These are phyloP conservation scores for Dolichopus griseipennis DNA, from an alignment of 2,888 invertebrate species.

Conservation along the genomic window DNA sequence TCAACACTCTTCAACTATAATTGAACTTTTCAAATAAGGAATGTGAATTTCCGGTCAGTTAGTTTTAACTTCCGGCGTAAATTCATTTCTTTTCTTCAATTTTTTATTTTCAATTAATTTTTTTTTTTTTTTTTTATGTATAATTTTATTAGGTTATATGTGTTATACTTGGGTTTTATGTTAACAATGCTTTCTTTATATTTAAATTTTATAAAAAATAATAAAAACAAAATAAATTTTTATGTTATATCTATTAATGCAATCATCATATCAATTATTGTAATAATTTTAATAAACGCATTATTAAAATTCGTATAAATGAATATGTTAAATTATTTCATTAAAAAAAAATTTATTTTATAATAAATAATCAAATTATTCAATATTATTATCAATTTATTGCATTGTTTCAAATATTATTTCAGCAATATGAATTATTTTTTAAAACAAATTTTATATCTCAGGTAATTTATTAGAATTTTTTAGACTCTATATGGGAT, in stretches of 20 bases:
- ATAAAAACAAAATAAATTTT: no score
- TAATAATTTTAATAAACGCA: not conserved
- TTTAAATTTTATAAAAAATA: not conserved
- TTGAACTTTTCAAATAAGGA: slow-evolving; percentile 7
- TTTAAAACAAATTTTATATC: no score
- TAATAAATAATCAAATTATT: no score
- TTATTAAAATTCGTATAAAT: not conserved
- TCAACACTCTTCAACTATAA: not conserved
- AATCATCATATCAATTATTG: no score
- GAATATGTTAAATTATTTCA: no score
- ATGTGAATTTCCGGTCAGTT: slow-evolving; percentile 13
- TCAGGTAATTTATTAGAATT: no score
- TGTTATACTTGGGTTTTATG: not conserved
- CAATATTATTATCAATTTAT: no score
- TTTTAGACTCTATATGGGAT: no score
- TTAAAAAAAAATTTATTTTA: no score
- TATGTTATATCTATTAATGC: no score
- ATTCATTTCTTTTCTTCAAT: not conserved
- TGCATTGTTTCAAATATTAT: no score
- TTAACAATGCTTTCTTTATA: not conserved
- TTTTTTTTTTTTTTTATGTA: not conserved
- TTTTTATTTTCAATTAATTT: not conserved
- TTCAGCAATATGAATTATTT: no score
- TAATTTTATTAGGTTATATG: not conserved
- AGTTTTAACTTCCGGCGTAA: slow-evolving; percentile 9